Percentiles rank a stretch among this genome's conserved stretches.
Conservation (phyloP, 2,888 invertebrate genomes). For the Deilephila elpenor region DNA sequence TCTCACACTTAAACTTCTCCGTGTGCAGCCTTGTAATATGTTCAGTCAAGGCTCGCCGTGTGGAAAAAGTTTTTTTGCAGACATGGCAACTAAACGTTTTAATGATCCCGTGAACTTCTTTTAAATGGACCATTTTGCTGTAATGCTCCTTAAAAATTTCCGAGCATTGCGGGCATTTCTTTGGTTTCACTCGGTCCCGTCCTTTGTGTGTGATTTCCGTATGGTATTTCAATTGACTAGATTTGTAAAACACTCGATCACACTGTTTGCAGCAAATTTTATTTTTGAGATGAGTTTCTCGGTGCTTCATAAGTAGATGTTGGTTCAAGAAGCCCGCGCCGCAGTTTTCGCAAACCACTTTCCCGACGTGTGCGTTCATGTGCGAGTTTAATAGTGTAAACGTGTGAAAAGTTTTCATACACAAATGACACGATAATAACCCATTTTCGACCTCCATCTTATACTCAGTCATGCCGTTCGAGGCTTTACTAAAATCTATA, state of each 20-base stretch:
- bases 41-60: slow-evolving; percentile 58
- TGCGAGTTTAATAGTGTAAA: slow-evolving; percentile 59
- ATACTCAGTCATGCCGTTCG: slow-evolving; percentile 65
- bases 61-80: slow-evolving; percentile 53
- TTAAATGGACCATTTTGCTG: slow-evolving; percentile 59
- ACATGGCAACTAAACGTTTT: slow-evolving; percentile 56
- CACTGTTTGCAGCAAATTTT: slow-evolving; percentile 63
- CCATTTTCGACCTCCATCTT: slow-evolving; percentile 54
- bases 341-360: slow-evolving; percentile 66
- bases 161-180: slow-evolving; percentile 58
- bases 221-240: slow-evolving; percentile 73
- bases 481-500: slow-evolving; percentile 49
- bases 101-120: slow-evolving; percentile 55
- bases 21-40: slow-evolving; percentile 66
- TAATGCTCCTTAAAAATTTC: slow-evolving; percentile 63
- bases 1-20: slow-evolving; percentile 71
- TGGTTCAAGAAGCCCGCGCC: slow-evolving; percentile 63
- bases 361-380: slow-evolving; percentile 63
- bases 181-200: slow-evolving; percentile 48
- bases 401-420: slow-evolving; percentile 51
- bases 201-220: slow-evolving; percentile 64
- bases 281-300: slow-evolving; percentile 52
- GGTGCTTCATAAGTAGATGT: slow-evolving; percentile 57
- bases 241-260: slow-evolving; percentile 68
- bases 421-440: slow-evolving; percentile 58